These are phyloP conservation scores for Porites rus DNA, from an alignment of 92 coral and sea anemone genomes.

Conservation along the genomic window DNA sequence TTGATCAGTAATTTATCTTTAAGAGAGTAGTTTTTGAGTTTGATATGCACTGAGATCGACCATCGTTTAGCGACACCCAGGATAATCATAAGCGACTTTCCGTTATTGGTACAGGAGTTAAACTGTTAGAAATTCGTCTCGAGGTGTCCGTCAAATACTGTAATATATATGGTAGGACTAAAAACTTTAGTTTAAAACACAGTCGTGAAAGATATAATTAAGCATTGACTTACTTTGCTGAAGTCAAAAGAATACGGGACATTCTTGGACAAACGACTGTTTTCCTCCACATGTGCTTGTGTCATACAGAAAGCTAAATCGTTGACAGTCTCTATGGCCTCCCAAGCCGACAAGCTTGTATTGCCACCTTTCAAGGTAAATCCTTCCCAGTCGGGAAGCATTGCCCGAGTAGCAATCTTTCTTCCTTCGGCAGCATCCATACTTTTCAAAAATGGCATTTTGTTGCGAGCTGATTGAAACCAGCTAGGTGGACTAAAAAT, in stretches of 20 bases:
- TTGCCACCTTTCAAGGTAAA: conserved; percentile 7
- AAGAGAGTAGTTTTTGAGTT: too few species aligned
- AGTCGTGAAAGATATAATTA: not conserved
- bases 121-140: too few species aligned
- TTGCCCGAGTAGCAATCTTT: conserved; percentile 42
- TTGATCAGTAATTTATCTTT: too few species aligned
- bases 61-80: too few species aligned
- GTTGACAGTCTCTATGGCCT: conserved; percentile 29
- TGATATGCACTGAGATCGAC: too few species aligned
- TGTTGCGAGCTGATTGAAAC: conserved; percentile 20
- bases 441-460: conserved; percentile 29
- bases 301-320: conserved; percentile 65
- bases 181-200: too few species aligned
- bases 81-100: too few species aligned
- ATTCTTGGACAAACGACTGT: not conserved
- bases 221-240: not conserved
- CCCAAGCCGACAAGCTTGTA: conserved; percentile 26
- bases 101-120: too few species aligned
- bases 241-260: conserved; percentile 15
- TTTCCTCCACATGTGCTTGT: conserved; percentile 6
- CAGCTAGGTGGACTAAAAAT: conserved; percentile 27
- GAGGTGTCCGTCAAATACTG: too few species aligned
- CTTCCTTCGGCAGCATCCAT: conserved; percentile 57
- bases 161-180: too few species aligned
- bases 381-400: conserved; percentile 64